These are phyloP conservation scores for Saguinus midas DNA, from an alignment of 2,113 vertebrate genomes.

Conservation along the genomic window DNA sequence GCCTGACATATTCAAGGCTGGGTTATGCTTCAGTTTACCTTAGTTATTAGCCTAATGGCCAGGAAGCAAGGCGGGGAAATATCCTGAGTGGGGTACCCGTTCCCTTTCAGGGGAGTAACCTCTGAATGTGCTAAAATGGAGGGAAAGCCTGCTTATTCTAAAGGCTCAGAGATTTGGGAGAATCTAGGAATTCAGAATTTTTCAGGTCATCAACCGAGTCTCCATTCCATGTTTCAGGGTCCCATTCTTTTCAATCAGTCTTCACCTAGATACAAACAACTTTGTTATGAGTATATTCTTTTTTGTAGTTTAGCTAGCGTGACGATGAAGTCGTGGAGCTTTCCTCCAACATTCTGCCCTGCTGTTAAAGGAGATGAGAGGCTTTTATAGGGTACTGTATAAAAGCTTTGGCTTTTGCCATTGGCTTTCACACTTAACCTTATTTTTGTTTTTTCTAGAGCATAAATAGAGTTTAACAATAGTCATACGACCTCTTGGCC, in stretches of 20 bases:
- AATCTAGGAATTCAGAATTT: neutral
- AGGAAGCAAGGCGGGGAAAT: neutral
- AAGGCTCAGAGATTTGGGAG: neutral
- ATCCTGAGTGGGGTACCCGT: neutral
- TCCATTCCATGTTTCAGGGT: neutral
- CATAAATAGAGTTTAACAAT: neutral
- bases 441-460: neutral
- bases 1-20: neutral
- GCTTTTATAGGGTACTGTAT: rapidly evolving
- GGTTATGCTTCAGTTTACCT: neutral
- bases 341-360: neutral
- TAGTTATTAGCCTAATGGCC: neutral
- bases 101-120: neutral
- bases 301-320: neutral
- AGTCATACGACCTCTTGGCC: neutral
- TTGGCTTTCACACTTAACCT: neutral
- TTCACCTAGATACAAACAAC: rapidly evolving
- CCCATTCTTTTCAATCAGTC: neutral
- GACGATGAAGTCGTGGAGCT: neutral
- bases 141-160: neutral
- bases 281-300: neutral
- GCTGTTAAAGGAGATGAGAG: neutral
- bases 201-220: neutral
- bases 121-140: neutral
- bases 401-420: neutral